Evolutionary conservation across 2,888 invertebrate species (phyloP), one percentile per base, ranked within the genome.

Genomic region (Dynastes grantii): DNA sequence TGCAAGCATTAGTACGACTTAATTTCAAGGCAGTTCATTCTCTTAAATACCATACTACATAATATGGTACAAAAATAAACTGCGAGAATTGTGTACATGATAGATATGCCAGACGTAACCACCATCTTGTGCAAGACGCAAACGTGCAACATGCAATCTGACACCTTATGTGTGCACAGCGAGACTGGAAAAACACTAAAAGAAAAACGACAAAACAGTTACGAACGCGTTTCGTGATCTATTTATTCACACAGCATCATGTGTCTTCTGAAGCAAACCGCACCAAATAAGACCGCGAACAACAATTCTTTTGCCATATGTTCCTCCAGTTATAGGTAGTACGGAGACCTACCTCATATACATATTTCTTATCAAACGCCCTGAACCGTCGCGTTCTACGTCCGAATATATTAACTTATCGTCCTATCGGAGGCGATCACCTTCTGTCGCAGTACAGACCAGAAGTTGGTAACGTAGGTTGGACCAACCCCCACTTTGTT

Each of bases 381-480:
- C 63, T 75, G 51, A 79, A 70, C 76, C 73, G 73, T 75, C 73
- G 78, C 78, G 77, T 76, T 77, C 71, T 58, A 78, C 78, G 78
- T 78, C 77, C 71, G 80, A 82, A 81, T 83, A 61, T 75, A 84
- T 84, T 84, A 84, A 84, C 84, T 84, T 84, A 84, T 84, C 84
- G 80, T 76, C 45, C 76, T 80, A 83, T 83, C 82, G 83, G 81
- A 81, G 79, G 80, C 73, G 77, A 81, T 82, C 83, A 82, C 81
- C 80, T 80, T 76, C 67, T 71, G 51, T 51, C 51, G 49, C n/a
- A 22, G 51, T 29, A 29, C 27, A 75, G 63, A 75, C 61, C 40
- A 49, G 61, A 27, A 75, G 61, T 75, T 75, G 13, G 73, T 27
- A 61, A 16, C 27, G 73, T 75, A 29, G 73, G 73, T 61, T 9